Conservation (phyloP, 2,797 vertebrate species). For the Pristis pectinata region DNA sequence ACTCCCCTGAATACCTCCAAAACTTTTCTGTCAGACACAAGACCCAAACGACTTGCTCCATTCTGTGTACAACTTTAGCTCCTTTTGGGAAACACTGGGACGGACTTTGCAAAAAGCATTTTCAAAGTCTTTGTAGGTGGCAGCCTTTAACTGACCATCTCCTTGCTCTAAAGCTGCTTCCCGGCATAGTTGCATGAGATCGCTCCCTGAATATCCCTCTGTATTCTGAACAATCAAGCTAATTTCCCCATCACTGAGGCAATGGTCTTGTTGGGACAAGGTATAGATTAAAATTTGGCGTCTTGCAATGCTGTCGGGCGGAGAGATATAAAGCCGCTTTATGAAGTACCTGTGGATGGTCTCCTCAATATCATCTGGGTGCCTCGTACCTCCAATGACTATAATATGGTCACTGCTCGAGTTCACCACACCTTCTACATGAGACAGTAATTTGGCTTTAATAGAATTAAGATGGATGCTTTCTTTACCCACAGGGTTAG, state of each 20-base stretch:
- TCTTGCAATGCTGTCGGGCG: slow-evolving; percentile 70
- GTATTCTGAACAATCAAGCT: slow-evolving; percentile 75
- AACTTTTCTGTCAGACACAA: slow-evolving; percentile 66
- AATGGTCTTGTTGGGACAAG: slow-evolving; percentile 73
- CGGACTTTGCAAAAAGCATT: slow-evolving; percentile 83
- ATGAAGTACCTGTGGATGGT: slow-evolving; percentile 75
- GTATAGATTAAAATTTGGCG: slow-evolving; percentile 79
- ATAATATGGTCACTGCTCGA: slow-evolving; percentile 63
- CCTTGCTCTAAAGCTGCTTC: slow-evolving; percentile 64
- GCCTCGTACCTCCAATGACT: slow-evolving; percentile 75
- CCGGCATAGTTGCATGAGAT: slow-evolving; percentile 83
- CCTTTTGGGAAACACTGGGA: slow-evolving; percentile 75
- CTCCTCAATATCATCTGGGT: slow-evolving; percentile 80
- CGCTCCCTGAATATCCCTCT: slow-evolving; percentile 78
- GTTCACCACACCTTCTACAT: slow-evolving; percentile 70
- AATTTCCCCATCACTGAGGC: slow-evolving; percentile 80
- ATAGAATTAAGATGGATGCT: slow-evolving; percentile 49
- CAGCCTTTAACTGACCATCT: slow-evolving; percentile 60
- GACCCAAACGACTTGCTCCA: slow-evolving; percentile 87
- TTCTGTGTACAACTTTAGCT: slow-evolving; percentile 82
- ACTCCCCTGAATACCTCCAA: slow-evolving; percentile 35
- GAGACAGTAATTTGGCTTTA: slow-evolving; percentile 72
- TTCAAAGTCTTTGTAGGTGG: slow-evolving; percentile 86
- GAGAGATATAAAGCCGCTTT: slow-evolving; percentile 77
- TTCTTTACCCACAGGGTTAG: slow-evolving; percentile 54